Conservation (phyloP, 1,140 invertebrate genomes). For the Hesperophylax magnus region DNA sequence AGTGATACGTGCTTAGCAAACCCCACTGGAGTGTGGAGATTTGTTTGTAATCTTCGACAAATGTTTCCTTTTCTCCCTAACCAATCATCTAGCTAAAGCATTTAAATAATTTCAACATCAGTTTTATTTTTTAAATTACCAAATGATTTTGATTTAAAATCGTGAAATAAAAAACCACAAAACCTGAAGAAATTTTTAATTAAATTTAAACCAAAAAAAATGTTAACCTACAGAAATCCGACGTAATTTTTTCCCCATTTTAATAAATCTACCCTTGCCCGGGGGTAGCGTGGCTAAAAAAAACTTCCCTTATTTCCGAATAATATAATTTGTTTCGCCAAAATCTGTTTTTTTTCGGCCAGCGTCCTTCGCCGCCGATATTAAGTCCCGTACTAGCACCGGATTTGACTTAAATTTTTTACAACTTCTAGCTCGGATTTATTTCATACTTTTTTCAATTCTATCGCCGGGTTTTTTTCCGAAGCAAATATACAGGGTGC, state of each 20-base stretch:
- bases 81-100: no score
- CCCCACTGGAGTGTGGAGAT: no score
- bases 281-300: slow-evolving; percentile 21
- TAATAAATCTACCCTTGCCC: slow-evolving; percentile 31
- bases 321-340: slow-evolving; percentile 42
- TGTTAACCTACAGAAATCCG: neutral
- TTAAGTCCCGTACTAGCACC: slow-evolving; percentile 12
- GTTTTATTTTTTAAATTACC: no score
- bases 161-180: neutral
- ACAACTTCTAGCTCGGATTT: slow-evolving; percentile 31
- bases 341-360: slow-evolving; percentile 28
- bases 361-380: slow-evolving; percentile 13
- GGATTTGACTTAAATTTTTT: slow-evolving; percentile 41
- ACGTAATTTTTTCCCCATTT: slow-evolving; percentile 39
- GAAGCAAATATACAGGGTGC: neutral
- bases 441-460: slow-evolving; percentile 43
- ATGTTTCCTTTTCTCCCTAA: no score
- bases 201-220: slow-evolving; percentile 19
- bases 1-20: no score
- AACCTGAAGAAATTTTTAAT: slow-evolving; percentile 18
- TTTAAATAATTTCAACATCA: no score
- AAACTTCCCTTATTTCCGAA: slow-evolving; percentile 41
- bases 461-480: slow-evolving; percentile 30
- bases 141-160: no score
- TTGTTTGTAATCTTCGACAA: no score